Percentiles rank a stretch among this genome's conserved stretches.
Evolutionary conservation across 92 coral and sea anemone genomes (phyloP).

Genomic region (Umimayanthus kanabou): DNA sequence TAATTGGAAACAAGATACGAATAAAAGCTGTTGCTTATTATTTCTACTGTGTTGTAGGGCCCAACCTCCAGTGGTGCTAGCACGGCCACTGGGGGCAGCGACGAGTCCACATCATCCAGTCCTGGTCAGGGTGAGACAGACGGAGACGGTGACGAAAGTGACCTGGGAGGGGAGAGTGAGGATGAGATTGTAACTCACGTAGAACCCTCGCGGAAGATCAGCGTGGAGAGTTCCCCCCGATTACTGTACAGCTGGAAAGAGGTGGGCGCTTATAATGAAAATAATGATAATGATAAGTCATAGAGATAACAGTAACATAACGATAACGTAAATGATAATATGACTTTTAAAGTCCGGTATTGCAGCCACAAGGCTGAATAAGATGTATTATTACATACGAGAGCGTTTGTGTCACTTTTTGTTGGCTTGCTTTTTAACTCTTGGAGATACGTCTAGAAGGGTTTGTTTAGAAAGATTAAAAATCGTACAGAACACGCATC

Average conservation of each 20-base stretch:
- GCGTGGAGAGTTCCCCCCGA: conserved; percentile 55
- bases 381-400: no score
- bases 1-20: no score
- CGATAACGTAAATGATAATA: not conserved
- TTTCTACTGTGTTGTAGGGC: conserved; percentile 64
- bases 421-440: no score
- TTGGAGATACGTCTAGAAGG: no score
- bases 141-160: conserved; percentile 86
- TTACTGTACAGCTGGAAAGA: conserved; percentile 91
- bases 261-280: conserved; percentile 56
- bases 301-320: not conserved
- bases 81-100: conserved; percentile 91
- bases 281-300: not conserved
- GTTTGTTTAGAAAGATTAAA: no score
- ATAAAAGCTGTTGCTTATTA: no score
- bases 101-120: conserved; percentile 91
- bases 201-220: conserved; percentile 55
- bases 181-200: conserved; percentile 81
- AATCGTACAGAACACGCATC: no score
- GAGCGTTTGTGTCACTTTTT: no score
- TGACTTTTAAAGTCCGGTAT: no score
- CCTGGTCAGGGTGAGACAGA: conserved; percentile 74
- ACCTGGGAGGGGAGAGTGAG: conserved; percentile 70
- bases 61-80: conserved; percentile 79
- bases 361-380: no score